Evolutionary conservation across 2,113 vertebrate genomes (phyloP), one percentile per base, ranked within the genome.

Genomic region (Orthochromis indermauri): DNA sequence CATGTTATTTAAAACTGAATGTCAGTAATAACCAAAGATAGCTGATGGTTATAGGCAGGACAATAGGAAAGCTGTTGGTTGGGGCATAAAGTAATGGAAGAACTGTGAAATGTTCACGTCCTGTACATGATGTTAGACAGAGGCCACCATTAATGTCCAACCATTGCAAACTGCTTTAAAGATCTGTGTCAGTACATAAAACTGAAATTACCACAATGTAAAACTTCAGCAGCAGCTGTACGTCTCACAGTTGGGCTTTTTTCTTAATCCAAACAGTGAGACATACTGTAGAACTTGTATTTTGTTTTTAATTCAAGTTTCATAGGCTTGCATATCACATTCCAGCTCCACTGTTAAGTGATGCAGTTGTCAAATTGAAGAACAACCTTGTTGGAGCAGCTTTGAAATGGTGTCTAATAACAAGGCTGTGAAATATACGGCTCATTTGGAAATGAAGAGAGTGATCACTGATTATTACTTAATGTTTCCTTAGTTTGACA

Each of bases 1-100:
- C 92, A 89, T 31, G 45, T 51, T 73, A 89, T 88, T 90, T 76
- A 92, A 90, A 82, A 91, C 45, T 54, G 57, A 66, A 53, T 45
- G 9, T 51, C 42, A 71, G 8, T 66, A 28, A 26, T 54, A 37
- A 8, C 13, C 17, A 57, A 9, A 86, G 45, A 82, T 82, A 45
- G 86, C 55, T 61, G 35, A 81, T 86, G 35, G 26, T 51, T 82
- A 17, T n/a, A 16, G 49, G 10, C 5, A 16, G n/a, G 13, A 78
- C 1, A 73, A 24, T 21, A 54, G 40, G 51, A 42, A 59, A 37
- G 19, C 12, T 68, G 53, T 10, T 45, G 45, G 40, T 33, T 83
- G 24, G 11, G 16, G 35, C 21, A 47, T 33, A 37, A 80, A 59
- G 7, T 28, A 51, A 57, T 57, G 8, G 14, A 4, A 63, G 17